Conservation (phyloP, 1,140 invertebrate genomes). For the Agrilus planipennis region DNA sequence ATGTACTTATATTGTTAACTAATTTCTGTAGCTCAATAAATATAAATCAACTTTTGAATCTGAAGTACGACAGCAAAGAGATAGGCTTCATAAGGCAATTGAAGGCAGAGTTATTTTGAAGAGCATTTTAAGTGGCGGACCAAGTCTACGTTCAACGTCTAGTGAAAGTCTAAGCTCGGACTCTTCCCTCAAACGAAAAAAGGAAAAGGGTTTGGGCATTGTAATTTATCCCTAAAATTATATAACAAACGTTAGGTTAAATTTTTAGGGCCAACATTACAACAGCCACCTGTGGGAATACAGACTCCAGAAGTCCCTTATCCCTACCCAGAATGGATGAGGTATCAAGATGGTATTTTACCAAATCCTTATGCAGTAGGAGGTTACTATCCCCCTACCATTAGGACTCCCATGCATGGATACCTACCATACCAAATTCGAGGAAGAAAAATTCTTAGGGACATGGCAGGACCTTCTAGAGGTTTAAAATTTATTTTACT, state of each 20-base stretch:
- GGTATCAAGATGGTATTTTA: no score
- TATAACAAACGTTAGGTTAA: background rate
- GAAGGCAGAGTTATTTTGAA: constrained; percentile 35
- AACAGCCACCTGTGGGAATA: background rate
- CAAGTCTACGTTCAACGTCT: background rate
- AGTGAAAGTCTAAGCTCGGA: constrained; percentile 11
- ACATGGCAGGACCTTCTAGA: constrained; percentile 10
- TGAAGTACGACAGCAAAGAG: constrained; percentile 40
- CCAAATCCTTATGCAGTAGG: background rate
- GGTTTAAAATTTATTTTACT: constrained; percentile 1
- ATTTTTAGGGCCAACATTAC: background rate
- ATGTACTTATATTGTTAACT: no score
- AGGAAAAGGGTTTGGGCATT: constrained; percentile 6
- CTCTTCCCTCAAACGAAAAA: constrained; percentile 18
- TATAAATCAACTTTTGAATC: constrained; percentile 43
- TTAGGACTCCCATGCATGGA: no score
- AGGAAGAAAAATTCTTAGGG: constrained; percentile 3
- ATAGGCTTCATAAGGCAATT: constrained; percentile 42
- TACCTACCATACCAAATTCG: constrained; percentile 1
- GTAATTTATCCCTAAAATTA: background rate
- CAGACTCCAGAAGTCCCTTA: background rate
- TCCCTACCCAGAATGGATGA: no score
- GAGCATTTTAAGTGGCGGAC: constrained; percentile 20
- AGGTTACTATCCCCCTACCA: background rate
- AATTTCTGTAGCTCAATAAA: constrained; percentile 39